Conservation (phyloP, 2,797 vertebrate genomes). For the Xiphophorus birchmanni region DNA sequence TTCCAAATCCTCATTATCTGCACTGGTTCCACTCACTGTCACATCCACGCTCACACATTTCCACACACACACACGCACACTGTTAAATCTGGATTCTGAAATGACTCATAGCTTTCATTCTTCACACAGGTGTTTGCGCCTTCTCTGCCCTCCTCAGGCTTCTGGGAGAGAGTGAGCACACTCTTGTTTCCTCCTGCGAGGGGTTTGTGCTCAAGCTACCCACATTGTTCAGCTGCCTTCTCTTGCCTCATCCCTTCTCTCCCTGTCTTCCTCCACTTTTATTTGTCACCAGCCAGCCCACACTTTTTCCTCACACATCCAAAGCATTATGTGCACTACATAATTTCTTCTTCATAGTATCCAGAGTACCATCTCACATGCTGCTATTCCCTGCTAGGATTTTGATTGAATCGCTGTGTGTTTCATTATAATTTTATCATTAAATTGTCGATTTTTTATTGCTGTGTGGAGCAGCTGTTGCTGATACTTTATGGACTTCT, state of each 20-base stretch:
- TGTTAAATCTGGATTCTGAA: slow-evolving; percentile 54
- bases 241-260: slow-evolving; percentile 55
- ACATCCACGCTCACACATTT: slow-evolving; percentile 34
- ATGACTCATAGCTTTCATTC: slow-evolving; percentile 65
- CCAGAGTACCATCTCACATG: slow-evolving; percentile 33
- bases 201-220: slow-evolving; percentile 58
- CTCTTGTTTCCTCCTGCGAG: slow-evolving; percentile 55
- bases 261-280: slow-evolving; percentile 64
- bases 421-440: background rate
- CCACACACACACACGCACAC: slow-evolving; percentile 29
- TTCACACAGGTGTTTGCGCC: slow-evolving; percentile 64
- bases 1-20: slow-evolving; percentile 64
- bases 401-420: background rate
- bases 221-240: slow-evolving; percentile 59
- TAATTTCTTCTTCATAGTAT: slow-evolving; percentile 37
- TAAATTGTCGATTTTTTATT: background rate
- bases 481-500: background rate
- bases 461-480: background rate
- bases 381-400: slow-evolving; percentile 28
- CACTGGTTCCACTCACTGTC: slow-evolving; percentile 52
- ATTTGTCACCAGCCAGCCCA: slow-evolving; percentile 68
- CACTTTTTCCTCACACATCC: slow-evolving; percentile 51
- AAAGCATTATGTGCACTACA: slow-evolving; percentile 24
- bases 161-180: slow-evolving; percentile 53
- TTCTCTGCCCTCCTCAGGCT: slow-evolving; percentile 51